These are phyloP conservation scores for Eupeodes luniger DNA, from an alignment of 2,888 invertebrate genomes.

Conservation along the genomic window DNA sequence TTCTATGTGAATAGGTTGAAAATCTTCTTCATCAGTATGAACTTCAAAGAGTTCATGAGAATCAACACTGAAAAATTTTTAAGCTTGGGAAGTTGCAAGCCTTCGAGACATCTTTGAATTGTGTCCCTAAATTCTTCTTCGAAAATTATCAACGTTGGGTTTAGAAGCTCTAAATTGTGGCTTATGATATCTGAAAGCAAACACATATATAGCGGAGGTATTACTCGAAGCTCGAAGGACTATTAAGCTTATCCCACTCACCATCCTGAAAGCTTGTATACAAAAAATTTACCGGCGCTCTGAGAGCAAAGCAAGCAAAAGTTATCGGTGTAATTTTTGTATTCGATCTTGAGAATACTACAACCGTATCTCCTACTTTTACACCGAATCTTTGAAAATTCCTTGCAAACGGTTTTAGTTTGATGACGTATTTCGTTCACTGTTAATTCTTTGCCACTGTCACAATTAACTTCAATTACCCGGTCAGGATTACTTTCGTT, in stretches of 20 bases:
- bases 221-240: background rate
- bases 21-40: background rate
- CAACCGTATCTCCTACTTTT: conserved; percentile 66
- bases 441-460: conserved; percentile 45
- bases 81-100: conserved; percentile 7
- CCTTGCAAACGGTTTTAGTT: conserved; percentile 60
- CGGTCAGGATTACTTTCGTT: conserved; percentile 41
- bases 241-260: conserved; percentile 21
- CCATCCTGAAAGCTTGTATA: conserved; percentile 71
- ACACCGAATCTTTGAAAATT: conserved; percentile 71
- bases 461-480: conserved; percentile 74
- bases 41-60: background rate
- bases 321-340: conserved; percentile 63
- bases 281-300: conserved; percentile 75
- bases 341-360: conserved; percentile 70
- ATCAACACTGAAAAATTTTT: background rate
- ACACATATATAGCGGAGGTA: background rate
- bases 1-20: conserved; percentile 31
- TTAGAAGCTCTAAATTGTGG: conserved; percentile 28
- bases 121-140: conserved; percentile 43
- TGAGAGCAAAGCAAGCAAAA: conserved; percentile 70
- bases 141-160: conserved; percentile 70
- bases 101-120: conserved; percentile 13
- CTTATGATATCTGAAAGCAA: conserved; percentile 52
- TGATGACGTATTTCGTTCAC: conserved; percentile 66